A percentile compares a stretch with the other conserved stretches of the same genome.
Evolutionary conservation across 2,113 vertebrate species (phyloP).

Genomic region (Seriola quinqueradiata): DNA sequence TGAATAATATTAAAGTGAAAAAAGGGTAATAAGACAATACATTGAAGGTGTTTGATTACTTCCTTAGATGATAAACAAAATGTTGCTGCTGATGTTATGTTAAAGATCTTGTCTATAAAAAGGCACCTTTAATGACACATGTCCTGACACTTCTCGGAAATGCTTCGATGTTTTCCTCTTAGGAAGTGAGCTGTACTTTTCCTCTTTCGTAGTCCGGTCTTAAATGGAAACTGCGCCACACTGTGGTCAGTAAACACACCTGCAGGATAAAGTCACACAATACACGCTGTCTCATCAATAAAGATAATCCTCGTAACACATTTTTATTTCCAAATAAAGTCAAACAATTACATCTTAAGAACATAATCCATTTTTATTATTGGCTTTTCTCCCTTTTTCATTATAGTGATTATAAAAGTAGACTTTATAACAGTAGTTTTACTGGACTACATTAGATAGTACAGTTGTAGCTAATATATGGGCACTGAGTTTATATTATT

Average conservation of each 20-base stretch:
- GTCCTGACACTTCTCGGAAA: constrained; percentile 63
- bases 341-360: neutral
- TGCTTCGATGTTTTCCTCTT: constrained; percentile 27
- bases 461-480: neutral
- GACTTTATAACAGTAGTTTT: neutral
- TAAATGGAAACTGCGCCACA: constrained; percentile 36
- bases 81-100: neutral
- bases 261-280: neutral
- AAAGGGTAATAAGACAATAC: neutral
- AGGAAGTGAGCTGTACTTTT: constrained; percentile 63
- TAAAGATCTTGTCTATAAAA: constrained; percentile 13
- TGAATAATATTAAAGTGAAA: neutral
- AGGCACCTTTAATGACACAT: constrained; percentile 6
- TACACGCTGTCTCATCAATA: neutral
- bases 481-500: neutral
- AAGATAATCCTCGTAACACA: neutral
- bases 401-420: neutral
- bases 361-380: neutral
- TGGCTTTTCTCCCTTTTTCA: neutral
- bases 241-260: constrained; percentile 18
- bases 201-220: neutral
- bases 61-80: neutral
- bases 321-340: neutral
- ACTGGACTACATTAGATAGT: neutral
- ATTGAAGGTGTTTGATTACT: neutral